These are phyloP conservation scores for Heliopora coerulea DNA, from an alignment of 92 coral and sea anemone genomes.

Conservation along the genomic window DNA sequence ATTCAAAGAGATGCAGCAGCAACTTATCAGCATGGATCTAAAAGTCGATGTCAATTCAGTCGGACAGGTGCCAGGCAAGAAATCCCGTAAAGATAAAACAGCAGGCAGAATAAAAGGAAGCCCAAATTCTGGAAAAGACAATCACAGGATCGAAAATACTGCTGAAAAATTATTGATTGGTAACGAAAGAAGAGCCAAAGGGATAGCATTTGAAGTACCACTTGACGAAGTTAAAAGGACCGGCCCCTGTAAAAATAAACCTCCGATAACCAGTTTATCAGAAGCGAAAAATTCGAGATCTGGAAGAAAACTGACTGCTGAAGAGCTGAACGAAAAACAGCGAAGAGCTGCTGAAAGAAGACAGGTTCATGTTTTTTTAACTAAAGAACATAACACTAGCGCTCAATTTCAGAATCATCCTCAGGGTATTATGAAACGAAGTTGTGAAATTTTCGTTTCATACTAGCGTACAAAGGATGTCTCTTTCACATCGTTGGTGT, in stretches of 20 bases:
- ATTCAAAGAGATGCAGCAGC: slow-evolving; percentile 58
- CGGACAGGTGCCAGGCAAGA: slow-evolving; percentile 9
- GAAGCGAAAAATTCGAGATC: slow-evolving; percentile 41
- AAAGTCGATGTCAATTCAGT: slow-evolving; percentile 53
- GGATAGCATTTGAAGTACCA: slow-evolving; percentile 67
- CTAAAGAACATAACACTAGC: not conserved
- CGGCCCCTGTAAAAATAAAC: slow-evolving; percentile 49
- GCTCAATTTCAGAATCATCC: not conserved
- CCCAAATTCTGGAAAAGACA: not conserved
- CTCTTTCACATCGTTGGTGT: too few relatives aligned
- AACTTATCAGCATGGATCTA: slow-evolving; percentile 64
- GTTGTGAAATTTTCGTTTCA: too few relatives aligned
- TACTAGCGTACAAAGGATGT: too few relatives aligned
- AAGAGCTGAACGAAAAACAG: slow-evolving; percentile 79
- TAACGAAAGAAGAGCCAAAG: slow-evolving; percentile 30
- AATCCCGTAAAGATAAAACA: not conserved
- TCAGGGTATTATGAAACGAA: too few relatives aligned
- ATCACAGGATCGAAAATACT: too few relatives aligned
- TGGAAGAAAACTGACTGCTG: slow-evolving; percentile 47
- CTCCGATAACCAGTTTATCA: slow-evolving; percentile 33
- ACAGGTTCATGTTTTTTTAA: slow-evolving; percentile 53
- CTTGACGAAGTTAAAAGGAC: slow-evolving; percentile 46
- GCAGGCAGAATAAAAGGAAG: not conserved
- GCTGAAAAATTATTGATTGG: too few relatives aligned
- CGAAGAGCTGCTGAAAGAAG: slow-evolving; percentile 79